Base-by-base conservation (phyloP, 2,888 invertebrate genomes). In the Netelia inedita region DNA sequence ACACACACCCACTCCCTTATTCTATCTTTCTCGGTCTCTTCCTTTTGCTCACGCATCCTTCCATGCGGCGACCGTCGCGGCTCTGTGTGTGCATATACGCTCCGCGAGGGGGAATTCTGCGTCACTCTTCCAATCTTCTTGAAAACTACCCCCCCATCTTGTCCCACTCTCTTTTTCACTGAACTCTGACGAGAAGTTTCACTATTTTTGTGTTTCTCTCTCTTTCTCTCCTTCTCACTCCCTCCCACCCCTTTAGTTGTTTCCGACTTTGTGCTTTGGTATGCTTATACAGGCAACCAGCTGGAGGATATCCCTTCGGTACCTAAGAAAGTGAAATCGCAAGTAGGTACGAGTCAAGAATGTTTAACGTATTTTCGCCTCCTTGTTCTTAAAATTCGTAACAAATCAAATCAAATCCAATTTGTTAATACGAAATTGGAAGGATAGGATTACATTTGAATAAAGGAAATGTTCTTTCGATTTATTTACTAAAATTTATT, bases 1-100 rank as follows among this genome's bases (percentile, higher is more conserved):
- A 81, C 75, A 75, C 73, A 59, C 59, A 63, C 79, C 43, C 83
- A 81, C 82, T 80, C 28, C 69, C 41, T 69, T 59, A 2, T 9
- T 43, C 68, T 50, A 14, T 73, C 53, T 68, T 53, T n/a, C 21
- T 11, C 28, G 2, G 1, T 28, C 80, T 43, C 41, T 19, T 35
- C 65, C 46, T 28, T 68, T 61, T 61, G 16, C 79, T 65, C 28
- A 50, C 69, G 21, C 69, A 66, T 66, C 79, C 79, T 83, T 71
- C 43, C 61, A 21, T 50, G 73, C 61, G 72, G 73, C 68, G 74
- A 83, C 63, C 55, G 69, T 79, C 78, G 41, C 21, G 68, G 53
- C 50, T 76, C 78, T 82, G 43, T 55, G 71, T 71, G 63, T 53
- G 14, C 16, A 55, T 55, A 61, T 63, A 46, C 65, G 57, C 71